These are phyloP conservation scores for Actinemys pallida DNA, from an alignment of 2,113 vertebrate genomes.

Conservation along the genomic window DNA sequence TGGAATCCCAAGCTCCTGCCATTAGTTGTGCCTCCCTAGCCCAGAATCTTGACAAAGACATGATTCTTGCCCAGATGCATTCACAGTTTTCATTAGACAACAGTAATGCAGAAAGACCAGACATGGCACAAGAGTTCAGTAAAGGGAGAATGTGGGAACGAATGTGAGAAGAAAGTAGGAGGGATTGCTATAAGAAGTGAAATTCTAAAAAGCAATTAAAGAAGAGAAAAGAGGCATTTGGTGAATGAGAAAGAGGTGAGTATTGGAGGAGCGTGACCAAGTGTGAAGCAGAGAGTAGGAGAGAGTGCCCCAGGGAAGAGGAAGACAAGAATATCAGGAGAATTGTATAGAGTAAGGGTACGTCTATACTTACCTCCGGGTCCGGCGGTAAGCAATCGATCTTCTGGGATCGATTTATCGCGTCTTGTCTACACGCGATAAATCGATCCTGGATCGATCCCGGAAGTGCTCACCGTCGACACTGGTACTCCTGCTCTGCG, in stretches of 20 bases:
- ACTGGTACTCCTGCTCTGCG: too few species aligned
- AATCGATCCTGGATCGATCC: too few species aligned
- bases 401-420: too few species aligned
- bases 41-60: too few species aligned
- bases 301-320: neutral
- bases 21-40: too few species aligned
- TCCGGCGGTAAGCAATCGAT: too few species aligned
- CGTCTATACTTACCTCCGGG: too few species aligned
- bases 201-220: neutral
- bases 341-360: neutral
- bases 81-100: neutral
- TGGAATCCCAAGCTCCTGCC: too few species aligned
- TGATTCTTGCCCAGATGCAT: neutral
- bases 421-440: too few species aligned
- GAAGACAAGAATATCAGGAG: neutral
- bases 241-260: neutral
- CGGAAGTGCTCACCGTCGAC: too few species aligned
- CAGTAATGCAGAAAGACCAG: neutral
- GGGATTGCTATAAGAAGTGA: neutral
- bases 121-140: neutral
- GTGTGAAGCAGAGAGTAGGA: neutral
- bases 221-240: neutral
- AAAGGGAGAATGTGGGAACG: neutral
- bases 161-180: neutral
- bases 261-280: neutral